Evolutionary conservation across 1,140 invertebrate species (phyloP).

Genomic region (Aphidius ervi): DNA sequence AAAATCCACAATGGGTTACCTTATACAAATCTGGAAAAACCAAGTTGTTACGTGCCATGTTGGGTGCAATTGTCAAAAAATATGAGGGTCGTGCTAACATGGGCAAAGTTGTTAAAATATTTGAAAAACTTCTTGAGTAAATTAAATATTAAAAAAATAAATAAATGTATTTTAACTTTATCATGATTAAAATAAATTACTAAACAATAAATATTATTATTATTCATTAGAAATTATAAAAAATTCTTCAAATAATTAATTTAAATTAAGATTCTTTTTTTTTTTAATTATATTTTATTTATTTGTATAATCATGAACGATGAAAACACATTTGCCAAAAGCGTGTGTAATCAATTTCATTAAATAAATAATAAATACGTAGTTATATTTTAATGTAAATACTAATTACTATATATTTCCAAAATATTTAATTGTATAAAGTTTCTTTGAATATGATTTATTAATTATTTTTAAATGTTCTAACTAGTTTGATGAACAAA

Average conservation of each 20-base stretch:
- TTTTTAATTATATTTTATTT: slow-evolving; percentile 23
- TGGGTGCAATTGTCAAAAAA: slow-evolving; percentile 57
- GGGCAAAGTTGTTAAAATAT: slow-evolving; percentile 55
- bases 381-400: too few species aligned
- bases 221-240: slow-evolving; percentile 1
- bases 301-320: slow-evolving; percentile 29
- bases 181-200: slow-evolving; percentile 14
- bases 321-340: too few species aligned
- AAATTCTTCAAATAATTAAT: too few species aligned
- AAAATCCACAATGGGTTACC: slow-evolving; percentile 65
- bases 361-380: too few species aligned
- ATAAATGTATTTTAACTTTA: background rate
- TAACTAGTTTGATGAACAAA: too few species aligned
- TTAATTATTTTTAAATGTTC: too few species aligned
- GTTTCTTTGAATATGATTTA: too few species aligned
- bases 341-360: too few species aligned
- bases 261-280: background rate
- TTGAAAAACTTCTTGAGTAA: slow-evolving; percentile 61
- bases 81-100: slow-evolving; percentile 66
- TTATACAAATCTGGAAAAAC: slow-evolving; percentile 67
- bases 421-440: too few species aligned
- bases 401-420: too few species aligned
- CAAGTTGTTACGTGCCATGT: slow-evolving; percentile 63
- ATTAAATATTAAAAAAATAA: background rate
- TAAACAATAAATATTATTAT: slow-evolving; percentile 12